These are phyloP conservation scores for Dissostichus mawsoni DNA, from an alignment of 2,113 vertebrate species.

Conservation along the genomic window DNA sequence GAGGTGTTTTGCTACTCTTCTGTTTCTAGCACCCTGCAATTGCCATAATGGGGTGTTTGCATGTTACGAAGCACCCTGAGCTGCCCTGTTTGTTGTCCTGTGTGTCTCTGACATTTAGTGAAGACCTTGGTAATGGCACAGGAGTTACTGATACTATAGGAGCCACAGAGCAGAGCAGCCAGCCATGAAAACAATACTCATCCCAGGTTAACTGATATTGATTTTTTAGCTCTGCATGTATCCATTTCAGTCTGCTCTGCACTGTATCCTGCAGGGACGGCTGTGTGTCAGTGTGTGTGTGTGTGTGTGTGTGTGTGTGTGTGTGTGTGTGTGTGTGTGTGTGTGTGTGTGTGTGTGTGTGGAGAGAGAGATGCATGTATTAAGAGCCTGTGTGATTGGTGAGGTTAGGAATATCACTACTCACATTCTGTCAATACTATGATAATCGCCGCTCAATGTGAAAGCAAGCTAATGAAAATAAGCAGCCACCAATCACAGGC, in stretches of 20 bases:
- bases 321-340: conserved; percentile 1
- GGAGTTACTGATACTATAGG: conserved; percentile 59
- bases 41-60: conserved; percentile 34
- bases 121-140: conserved; percentile 49
- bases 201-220: conserved; percentile 79
- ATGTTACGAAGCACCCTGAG: conserved; percentile 36
- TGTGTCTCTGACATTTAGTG: conserved; percentile 74
- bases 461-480: conserved; percentile 54
- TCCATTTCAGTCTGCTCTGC: conserved; percentile 54
- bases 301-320: conserved; percentile 4
- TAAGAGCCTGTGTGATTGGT: conserved; percentile 25
- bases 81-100: conserved; percentile 34
- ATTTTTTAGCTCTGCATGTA: conserved; percentile 67
- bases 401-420: conserved; percentile 34
- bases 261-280: conserved; percentile 21
- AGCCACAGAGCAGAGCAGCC: conserved; percentile 48
- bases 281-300: conserved; percentile 8
- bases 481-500: conserved; percentile 37
- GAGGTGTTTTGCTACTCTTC: not conserved
- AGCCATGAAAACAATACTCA: conserved; percentile 67
- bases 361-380: conserved; percentile 5
- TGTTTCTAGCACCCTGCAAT: conserved; percentile 17
- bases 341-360: not conserved
- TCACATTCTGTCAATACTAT: conserved; percentile 50
- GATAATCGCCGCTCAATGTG: conserved; percentile 44